These are phyloP conservation scores for Trematomus loennbergii DNA, from an alignment of 2,113 vertebrate genomes.

Conservation along the genomic window DNA sequence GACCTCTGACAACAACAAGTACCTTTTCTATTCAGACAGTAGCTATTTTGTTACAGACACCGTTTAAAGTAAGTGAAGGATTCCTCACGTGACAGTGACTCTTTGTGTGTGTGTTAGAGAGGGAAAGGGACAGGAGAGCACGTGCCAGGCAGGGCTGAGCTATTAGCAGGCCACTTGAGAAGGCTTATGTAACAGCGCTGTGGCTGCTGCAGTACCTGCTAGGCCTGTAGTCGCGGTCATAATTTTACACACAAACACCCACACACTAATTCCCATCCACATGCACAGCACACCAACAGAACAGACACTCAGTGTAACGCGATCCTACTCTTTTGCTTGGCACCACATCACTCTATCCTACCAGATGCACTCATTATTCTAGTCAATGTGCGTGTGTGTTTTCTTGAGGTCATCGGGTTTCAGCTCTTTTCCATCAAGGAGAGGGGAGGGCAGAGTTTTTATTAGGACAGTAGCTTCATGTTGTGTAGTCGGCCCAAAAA, in stretches of 20 bases:
- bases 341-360: slow-evolving; percentile 46
- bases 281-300: slow-evolving; percentile 43
- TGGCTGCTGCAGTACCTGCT: slow-evolving; percentile 83
- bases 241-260: slow-evolving; percentile 72
- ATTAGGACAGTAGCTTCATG: slow-evolving; percentile 25
- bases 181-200: slow-evolving; percentile 83
- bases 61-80: slow-evolving; percentile 66
- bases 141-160: slow-evolving; percentile 83
- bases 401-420: slow-evolving; percentile 55
- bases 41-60: slow-evolving; percentile 41
- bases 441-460: slow-evolving; percentile 12
- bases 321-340: slow-evolving; percentile 49
- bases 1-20: slow-evolving; percentile 53
- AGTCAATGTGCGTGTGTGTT: slow-evolving; percentile 10
- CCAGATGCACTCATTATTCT: slow-evolving; percentile 48
- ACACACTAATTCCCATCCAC: slow-evolving; percentile 56
- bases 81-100: slow-evolving; percentile 54
- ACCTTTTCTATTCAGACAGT: background rate
- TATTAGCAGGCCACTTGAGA: slow-evolving; percentile 86
- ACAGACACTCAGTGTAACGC: slow-evolving; percentile 57
- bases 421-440: slow-evolving; percentile 26
- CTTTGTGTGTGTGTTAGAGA: slow-evolving; percentile 39
- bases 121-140: slow-evolving; percentile 74
- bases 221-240: slow-evolving; percentile 69
- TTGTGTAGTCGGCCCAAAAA: slow-evolving; percentile 13